Conservation (phyloP, 2,113 vertebrate species). For the Halichoeres trimaculatus region DNA sequence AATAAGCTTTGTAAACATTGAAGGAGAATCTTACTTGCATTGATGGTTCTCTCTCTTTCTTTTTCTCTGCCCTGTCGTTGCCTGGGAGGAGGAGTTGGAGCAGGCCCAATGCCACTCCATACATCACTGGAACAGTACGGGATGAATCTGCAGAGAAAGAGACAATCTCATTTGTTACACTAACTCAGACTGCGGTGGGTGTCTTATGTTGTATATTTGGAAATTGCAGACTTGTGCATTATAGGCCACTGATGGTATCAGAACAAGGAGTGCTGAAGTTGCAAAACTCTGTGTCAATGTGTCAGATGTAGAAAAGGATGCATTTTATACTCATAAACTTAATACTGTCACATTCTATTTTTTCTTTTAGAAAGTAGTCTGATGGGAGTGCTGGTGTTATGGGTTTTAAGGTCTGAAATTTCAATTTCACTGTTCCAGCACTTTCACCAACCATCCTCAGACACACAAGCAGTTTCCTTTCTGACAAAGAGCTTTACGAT, state of each 20-base stretch:
- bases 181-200: background rate
- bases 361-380: background rate
- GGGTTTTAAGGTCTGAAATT: background rate
- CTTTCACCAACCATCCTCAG: background rate
- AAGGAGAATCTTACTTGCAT: conserved; percentile 61
- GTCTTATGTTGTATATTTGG: background rate
- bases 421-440: background rate
- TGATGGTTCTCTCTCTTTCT: conserved; percentile 61
- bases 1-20: background rate
- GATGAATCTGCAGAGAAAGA: conserved; percentile 80
- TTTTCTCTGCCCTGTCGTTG: conserved; percentile 70
- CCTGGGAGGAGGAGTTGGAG: conserved; percentile 64
- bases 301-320: background rate
- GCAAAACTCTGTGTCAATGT: background rate
- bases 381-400: background rate
- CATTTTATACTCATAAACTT: background rate
- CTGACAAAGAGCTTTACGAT: background rate
- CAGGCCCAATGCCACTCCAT: conserved; percentile 86
- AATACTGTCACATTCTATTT: too few species aligned
- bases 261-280: background rate
- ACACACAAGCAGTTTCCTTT: background rate
- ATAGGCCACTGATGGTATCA: background rate
- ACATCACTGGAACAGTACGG: conserved; percentile 90
- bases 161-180: conserved; percentile 22
- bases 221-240: background rate